Conservation (phyloP, 2,113 vertebrate genomes). For the Ochotona curzoniae region DNA sequence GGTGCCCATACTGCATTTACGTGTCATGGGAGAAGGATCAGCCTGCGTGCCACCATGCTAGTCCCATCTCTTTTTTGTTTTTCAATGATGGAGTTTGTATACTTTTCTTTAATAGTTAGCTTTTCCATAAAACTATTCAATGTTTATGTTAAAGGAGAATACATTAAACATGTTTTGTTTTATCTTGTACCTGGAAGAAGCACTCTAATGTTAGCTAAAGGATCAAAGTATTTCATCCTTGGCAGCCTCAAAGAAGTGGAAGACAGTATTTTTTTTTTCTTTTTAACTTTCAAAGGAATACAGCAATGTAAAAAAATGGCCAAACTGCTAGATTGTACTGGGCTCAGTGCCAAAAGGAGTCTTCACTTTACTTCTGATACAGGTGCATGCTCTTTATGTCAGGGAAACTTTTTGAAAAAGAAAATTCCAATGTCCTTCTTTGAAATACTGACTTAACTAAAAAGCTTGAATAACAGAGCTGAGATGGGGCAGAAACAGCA, state of each 20-base stretch:
- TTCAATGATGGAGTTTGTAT: conserved; percentile 77
- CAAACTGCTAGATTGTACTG: conserved; percentile 80
- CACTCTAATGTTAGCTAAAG: conserved; percentile 78
- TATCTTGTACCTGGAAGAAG: conserved; percentile 84
- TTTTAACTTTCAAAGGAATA: conserved; percentile 83
- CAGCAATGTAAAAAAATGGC: conserved; percentile 79
- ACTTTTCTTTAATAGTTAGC: conserved; percentile 78
- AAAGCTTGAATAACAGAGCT: conserved; percentile 82
- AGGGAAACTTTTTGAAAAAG: conserved; percentile 83
- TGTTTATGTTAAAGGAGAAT: conserved; percentile 83
- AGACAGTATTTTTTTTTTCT: conserved; percentile 77
- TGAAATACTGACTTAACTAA: conserved; percentile 81
- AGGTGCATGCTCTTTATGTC: conserved; percentile 81
- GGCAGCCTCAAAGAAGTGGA: conserved; percentile 72
- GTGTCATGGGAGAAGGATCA: too few relatives aligned
- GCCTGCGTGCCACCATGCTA: too few relatives aligned
- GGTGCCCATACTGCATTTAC: too few relatives aligned
- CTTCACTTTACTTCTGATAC: conserved; percentile 53
- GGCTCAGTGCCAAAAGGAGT: conserved; percentile 80
- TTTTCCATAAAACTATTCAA: conserved; percentile 79
- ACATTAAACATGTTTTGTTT: conserved; percentile 84
- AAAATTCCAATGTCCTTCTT: conserved; percentile 84
- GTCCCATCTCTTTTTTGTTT: conserved; percentile 43
- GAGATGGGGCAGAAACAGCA: conserved; percentile 77
- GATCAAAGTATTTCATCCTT: conserved; percentile 86